phyloP scores from a whole-genome alignment of 2,113 vertebrate genomes.

The Calcarius ornatus region DNA sequence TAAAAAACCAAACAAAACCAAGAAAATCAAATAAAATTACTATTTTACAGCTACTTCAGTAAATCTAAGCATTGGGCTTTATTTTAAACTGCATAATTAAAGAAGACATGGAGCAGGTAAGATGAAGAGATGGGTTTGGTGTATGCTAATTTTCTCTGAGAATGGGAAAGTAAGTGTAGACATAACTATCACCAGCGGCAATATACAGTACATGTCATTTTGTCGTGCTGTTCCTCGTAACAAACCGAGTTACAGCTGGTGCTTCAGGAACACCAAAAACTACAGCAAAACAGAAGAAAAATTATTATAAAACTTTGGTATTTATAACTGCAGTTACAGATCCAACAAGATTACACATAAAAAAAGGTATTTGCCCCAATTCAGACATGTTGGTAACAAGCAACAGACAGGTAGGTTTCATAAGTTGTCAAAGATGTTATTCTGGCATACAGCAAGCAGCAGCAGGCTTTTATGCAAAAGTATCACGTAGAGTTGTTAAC shows the following conservation, averaged over 20 bases:
- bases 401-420: conserved; percentile 71
- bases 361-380: conserved; percentile 77
- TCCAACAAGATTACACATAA: conserved; percentile 74
- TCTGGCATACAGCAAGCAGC: conserved; percentile 86
- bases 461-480: conserved; percentile 89
- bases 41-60: conserved; percentile 41
- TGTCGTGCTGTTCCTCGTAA: conserved; percentile 63
- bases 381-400: conserved; percentile 72
- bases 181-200: conserved; percentile 43
- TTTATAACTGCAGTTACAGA: conserved; percentile 67
- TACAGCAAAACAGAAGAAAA: conserved; percentile 70
- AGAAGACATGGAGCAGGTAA: conserved; percentile 23
- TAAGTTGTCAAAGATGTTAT: conserved; percentile 81
- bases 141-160: conserved; percentile 44
- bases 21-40: conserved; percentile 38
- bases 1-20: not conserved
- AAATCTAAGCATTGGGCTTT: conserved; percentile 41
- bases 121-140: not conserved
- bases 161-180: conserved; percentile 24
- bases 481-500: conserved; percentile 82
- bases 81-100: conserved; percentile 29
- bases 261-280: conserved; percentile 63
- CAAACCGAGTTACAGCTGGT: conserved; percentile 66
- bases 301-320: conserved; percentile 57
- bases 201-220: conserved; percentile 67